phyloP scores from a whole-genome alignment of 2,888 invertebrate species.

The Melinaea menophilus region DNA sequence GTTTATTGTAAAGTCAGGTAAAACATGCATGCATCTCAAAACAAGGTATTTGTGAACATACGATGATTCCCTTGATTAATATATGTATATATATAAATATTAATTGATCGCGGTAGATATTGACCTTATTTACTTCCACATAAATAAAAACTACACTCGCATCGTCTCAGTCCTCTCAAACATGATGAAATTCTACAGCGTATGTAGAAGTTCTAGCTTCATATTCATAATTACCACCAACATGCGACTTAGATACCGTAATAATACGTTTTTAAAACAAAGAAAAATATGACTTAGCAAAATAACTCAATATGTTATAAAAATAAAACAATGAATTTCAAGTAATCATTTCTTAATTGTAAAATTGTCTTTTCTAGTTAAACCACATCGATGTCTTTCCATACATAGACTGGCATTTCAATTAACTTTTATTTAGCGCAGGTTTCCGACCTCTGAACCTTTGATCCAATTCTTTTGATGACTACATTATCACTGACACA shows the following conservation, averaged over 20 bases:
- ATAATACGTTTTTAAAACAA: background rate
- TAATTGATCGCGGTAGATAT: background rate
- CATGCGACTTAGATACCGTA: background rate
- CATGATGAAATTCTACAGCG: background rate
- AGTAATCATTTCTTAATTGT: no score
- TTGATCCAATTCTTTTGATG: slow-evolving; percentile 32
- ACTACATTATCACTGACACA: slow-evolving; percentile 19
- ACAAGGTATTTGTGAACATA: no score
- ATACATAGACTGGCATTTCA: slow-evolving; percentile 30
- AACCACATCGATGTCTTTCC: background rate
- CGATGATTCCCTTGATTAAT: no score
- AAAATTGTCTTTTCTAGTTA: background rate
- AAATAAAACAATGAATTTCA: no score
- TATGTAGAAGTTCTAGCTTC: background rate
- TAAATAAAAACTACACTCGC: background rate
- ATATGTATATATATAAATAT: no score
- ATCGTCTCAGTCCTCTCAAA: background rate
- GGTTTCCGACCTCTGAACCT: slow-evolving; percentile 25
- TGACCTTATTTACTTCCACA: background rate
- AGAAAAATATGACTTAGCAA: no score
- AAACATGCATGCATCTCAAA: no score
- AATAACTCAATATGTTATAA: no score
- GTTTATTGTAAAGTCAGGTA: no score
- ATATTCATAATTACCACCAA: background rate
- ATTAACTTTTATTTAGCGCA: slow-evolving; percentile 38